Evolutionary conservation across 1,140 invertebrate species (phyloP).

Genomic region (Pseudobourletiella spinata): DNA sequence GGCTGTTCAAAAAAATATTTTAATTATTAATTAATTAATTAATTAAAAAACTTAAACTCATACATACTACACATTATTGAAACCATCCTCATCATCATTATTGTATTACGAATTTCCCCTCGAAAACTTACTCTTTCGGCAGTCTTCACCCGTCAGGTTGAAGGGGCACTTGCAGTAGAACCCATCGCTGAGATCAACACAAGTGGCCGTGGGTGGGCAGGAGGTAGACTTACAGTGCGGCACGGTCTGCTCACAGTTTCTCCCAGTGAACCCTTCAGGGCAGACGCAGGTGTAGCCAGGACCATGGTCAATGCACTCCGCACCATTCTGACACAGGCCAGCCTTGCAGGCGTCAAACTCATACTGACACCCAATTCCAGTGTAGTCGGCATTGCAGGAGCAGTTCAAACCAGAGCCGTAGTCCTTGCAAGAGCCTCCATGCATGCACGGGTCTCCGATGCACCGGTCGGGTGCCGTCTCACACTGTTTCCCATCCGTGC

Average conservation of each 20-base stretch:
- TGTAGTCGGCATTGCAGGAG: conserved; percentile 73
- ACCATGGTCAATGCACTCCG: conserved; percentile 76
- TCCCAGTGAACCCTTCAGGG: conserved; percentile 48
- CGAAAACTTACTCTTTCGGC: conserved; percentile 84
- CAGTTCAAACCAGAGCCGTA: conserved; percentile 92
- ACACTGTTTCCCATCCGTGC: conserved; percentile 47
- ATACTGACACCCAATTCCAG: conserved; percentile 84
- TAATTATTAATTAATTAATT: too few species aligned
- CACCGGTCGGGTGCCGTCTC: conserved; percentile 79
- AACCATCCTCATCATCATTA: too few species aligned
- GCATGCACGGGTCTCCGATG: conserved; percentile 92
- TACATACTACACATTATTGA: too few species aligned
- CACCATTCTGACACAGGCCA: conserved; percentile 82
- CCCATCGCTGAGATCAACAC: conserved; percentile 82
- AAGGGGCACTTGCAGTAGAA: conserved; percentile 95
- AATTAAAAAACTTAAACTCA: too few species aligned
- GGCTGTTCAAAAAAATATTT: conserved; percentile 48
- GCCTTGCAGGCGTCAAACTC: conserved; percentile 85
- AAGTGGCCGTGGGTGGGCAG: conserved; percentile 85
- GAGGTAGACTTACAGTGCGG: conserved; percentile 86
- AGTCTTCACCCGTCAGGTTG: conserved; percentile 91
- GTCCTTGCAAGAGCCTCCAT: conserved; percentile 85
- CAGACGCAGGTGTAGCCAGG: conserved; percentile 60
- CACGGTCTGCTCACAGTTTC: conserved; percentile 86
- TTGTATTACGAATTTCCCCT: too few species aligned